Base-by-base conservation (phyloP, 2,888 invertebrate genomes). In the Troides aeacus region DNA sequence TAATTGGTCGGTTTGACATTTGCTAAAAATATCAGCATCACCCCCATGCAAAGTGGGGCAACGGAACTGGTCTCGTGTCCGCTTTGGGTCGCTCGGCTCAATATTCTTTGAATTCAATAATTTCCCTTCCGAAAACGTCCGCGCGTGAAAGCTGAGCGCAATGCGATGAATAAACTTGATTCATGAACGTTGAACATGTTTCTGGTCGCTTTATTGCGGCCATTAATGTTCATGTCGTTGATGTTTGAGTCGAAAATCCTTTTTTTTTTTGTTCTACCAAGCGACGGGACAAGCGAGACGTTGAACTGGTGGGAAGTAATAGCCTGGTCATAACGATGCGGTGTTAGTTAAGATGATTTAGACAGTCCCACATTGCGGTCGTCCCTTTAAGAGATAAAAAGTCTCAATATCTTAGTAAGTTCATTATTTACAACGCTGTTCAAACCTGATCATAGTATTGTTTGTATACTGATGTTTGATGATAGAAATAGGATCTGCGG, bases 51-150 rank as follows among this genome's bases (percentile, higher is more conserved):
- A 67, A 70, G 66, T 70, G 64, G 66, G 70, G 30, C 70, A 67
- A 30, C 63, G 66, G 58, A 60, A 57, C 59, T 66, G 39, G 59
- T 58, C 62, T 12, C 30, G 42, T 57, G 15, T 18, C 17, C 46
- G 60, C 58, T 23, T 58, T 12, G 58, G 42, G 59, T 50, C 58
- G 12, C 62, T 21, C 57, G 36, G 10, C 62, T 36, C 58, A 65
- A 59, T 66, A 66, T 66, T 66, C 66, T 58, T 59, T 46, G 65
- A 66, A 70, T 66, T 66, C 53, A 58, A 70, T 66, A 66, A 63
- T 70, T 70, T 70, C 70, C 66, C 66, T 67, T 67, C 66, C 66
- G 66, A 64, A 70, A 70, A 70, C 23, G 70, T 50, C 21, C 62
- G 30, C 57, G 21, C 64, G 70, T 70, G 70, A 70, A 70, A 70